phyloP scores from a whole-genome alignment of 2,888 invertebrate genomes.

The Geophilus truncorum region DNA sequence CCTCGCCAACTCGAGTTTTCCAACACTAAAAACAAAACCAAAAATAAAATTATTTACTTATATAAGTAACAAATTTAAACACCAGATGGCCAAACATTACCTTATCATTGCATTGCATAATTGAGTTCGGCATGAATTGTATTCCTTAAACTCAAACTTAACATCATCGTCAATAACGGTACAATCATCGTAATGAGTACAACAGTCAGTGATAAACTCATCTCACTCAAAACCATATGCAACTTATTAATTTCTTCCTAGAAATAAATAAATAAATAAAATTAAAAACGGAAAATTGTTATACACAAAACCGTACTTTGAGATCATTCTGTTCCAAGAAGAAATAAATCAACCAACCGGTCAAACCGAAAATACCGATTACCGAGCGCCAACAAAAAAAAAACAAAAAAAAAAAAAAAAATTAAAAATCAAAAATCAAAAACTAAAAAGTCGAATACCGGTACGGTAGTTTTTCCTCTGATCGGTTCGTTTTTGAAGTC shows the following conservation, averaged over 20 bases:
- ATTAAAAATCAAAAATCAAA: neutral
- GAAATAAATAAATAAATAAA: too few species aligned
- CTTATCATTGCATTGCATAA: conserved; percentile 62
- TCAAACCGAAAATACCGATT: neutral
- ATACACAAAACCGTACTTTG: conserved; percentile 33
- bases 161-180: conserved; percentile 64
- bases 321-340: conserved; percentile 47
- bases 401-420: too few species aligned
- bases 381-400: neutral
- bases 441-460: neutral
- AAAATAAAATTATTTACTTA: neutral
- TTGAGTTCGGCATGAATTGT: conserved; percentile 59
- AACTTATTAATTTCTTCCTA: too few species aligned
- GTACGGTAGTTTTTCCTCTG: neutral
- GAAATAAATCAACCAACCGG: conserved; percentile 45
- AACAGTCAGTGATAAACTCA: conserved; percentile 60
- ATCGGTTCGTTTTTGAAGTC: neutral
- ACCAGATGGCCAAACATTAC: too few species aligned
- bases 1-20: conserved; percentile 67
- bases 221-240: conserved; percentile 39
- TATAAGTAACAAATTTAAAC: neutral
- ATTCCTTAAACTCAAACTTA: conserved; percentile 64
- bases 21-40: conserved; percentile 56
- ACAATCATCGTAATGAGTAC: conserved; percentile 60
- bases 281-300: conserved; percentile 30